These are phyloP conservation scores for Petrocephalus schoutedeni DNA, from an alignment of 2,797 vertebrate species.

Conservation along the genomic window DNA sequence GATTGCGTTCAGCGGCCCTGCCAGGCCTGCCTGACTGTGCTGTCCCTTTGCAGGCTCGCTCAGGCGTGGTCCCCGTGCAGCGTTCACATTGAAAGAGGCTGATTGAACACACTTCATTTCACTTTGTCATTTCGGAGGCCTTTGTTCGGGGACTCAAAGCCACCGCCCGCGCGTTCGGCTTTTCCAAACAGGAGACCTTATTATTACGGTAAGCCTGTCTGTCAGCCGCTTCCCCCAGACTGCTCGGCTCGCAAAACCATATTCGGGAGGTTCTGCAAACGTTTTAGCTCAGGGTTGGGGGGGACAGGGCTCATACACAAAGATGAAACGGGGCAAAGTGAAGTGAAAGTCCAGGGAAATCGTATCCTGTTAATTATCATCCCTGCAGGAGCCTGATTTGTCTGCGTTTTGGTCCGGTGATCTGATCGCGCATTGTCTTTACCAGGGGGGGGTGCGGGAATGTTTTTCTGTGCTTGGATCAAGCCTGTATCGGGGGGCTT, in stretches of 20 bases:
- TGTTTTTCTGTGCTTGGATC: not conserved
- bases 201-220: constrained; percentile 13
- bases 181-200: constrained; percentile 25
- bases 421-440: not conserved
- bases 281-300: not conserved
- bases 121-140: constrained; percentile 38
- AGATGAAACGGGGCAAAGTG: not conserved
- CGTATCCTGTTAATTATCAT: not conserved
- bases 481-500: not conserved
- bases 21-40: not conserved
- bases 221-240: constrained; percentile 15
- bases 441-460: not conserved
- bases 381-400: not conserved
- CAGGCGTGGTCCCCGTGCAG: constrained; percentile 27
- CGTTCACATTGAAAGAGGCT: constrained; percentile 39
- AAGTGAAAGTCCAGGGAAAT: constrained; percentile 4
- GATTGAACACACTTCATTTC: constrained; percentile 43
- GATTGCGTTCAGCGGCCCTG: not conserved
- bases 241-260: constrained; percentile 6
- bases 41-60: constrained; percentile 28
- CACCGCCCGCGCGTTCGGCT: constrained; percentile 19
- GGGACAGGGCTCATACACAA: not conserved
- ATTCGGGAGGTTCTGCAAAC: not conserved
- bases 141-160: constrained; percentile 30
- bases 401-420: not conserved